Evolutionary conservation across 2,113 vertebrate species (phyloP).

Genomic region (Nestor notabilis): DNA sequence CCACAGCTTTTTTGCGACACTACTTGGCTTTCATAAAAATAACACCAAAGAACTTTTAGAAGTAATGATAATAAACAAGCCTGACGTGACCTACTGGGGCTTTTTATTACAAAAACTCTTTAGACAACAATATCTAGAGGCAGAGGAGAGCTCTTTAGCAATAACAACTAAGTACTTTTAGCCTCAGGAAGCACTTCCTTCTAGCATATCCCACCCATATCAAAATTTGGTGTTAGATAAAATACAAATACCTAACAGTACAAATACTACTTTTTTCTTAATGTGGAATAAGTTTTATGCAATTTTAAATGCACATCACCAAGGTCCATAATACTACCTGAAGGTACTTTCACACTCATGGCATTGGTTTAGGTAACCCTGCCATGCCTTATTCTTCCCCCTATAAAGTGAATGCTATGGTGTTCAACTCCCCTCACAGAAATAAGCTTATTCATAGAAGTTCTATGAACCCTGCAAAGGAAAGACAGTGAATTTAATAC

Average conservation of each 20-base stretch:
- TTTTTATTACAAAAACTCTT: background rate
- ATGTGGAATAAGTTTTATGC: background rate
- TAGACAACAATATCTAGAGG: background rate
- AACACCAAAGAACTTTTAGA: background rate
- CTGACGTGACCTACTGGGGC: background rate
- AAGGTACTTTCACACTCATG: background rate
- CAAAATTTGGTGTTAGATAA: background rate
- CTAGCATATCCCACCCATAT: background rate
- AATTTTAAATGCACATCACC: background rate
- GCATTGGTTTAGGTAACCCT: background rate
- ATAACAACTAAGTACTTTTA: background rate
- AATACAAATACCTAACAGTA: background rate
- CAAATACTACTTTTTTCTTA: background rate
- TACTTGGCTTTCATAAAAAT: background rate
- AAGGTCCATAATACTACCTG: background rate
- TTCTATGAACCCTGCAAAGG: background rate
- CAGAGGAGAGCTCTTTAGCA: background rate
- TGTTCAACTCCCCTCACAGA: background rate
- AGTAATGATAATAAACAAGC: slow-evolving; percentile 20
- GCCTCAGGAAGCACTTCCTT: background rate
- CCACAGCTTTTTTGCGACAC: background rate
- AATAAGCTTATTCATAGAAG: background rate
- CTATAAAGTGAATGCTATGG: background rate
- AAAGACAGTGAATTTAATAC: background rate
- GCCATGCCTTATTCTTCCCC: background rate